Base-by-base conservation (phyloP, 1,140 invertebrate species). In the Drosophila subobscura region DNA sequence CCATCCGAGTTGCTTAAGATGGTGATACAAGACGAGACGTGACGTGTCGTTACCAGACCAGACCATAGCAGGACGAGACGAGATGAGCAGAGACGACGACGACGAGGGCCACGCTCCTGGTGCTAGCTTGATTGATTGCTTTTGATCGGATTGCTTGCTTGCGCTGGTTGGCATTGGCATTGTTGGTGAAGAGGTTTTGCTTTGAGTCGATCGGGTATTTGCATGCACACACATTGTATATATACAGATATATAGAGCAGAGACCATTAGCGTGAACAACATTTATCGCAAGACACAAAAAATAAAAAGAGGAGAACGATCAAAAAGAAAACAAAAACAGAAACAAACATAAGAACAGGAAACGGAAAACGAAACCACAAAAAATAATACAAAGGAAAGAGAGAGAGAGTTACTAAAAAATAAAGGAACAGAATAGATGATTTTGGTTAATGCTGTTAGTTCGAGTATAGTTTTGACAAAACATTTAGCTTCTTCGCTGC, bases 261-360 rank as follows among this genome's bases (percentile, higher is more conserved):
- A 70, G 66, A 57, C 64, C 50, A 53, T 71, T 71, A 70, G 67
- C 67, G 55, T 68, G 53, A 71, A 71, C 67, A 71, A 71, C 46
- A 71, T 51, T 52, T 59, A 66, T 70, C 46, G 56, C 22, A 58
- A 51, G 65, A 68, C 58, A 53, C 70, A 71, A 68, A 37, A 37
- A 37, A 37, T 37, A 37, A 37, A 37, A 37, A 37, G 10, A 37
- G 33, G 2, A 37, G 10, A 37, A 37, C 33, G 33, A 37, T 37
- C 33, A 37, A 37, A 37, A 37, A 20, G 29, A 20, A 45, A 45
- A 53, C 59, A 67, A 37, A 16, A 68, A 68, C 47, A 3, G 33
- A 12, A 37, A 37, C 8, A 67, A 68, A 44, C 4, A 65, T 23
- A 54, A 47, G 16, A 60, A 65, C 33, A 37, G 10, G 33, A 67